A percentile compares a stretch with the other conserved stretches of the same genome.
Conservation (phyloP, 2,888 invertebrate genomes). For the Ethmia dodecea region DNA sequence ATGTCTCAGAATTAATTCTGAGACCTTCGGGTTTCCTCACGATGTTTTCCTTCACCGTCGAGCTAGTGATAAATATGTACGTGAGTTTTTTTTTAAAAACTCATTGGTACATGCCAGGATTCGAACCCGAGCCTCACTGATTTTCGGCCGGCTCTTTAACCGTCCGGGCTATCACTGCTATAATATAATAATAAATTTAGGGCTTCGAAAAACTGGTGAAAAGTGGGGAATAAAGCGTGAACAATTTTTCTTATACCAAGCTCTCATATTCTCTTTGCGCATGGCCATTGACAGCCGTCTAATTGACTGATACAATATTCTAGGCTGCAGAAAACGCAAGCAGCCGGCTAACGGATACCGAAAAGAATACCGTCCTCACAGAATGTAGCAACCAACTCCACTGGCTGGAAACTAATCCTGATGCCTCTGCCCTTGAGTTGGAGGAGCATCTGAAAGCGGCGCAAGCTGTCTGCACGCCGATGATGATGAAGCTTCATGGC, state of each 20-base stretch:
- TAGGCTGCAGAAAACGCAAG: constrained; percentile 82
- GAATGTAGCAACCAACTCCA: constrained; percentile 84
- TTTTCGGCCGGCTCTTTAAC: too few species aligned
- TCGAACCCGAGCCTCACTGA: too few species aligned
- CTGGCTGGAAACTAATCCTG: constrained; percentile 89
- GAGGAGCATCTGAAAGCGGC: constrained; percentile 87
- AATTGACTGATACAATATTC: constrained; percentile 1
- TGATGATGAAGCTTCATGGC: constrained; percentile 91
- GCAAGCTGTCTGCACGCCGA: constrained; percentile 85
- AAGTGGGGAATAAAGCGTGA: background rate
- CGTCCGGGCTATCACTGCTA: too few species aligned
- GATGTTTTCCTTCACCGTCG: too few species aligned
- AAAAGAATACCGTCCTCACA: constrained; percentile 82
- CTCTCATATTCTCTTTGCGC: background rate
- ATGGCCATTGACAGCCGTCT: background rate
- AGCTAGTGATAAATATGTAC: too few species aligned
- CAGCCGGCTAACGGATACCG: constrained; percentile 82
- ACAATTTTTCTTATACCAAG: background rate
- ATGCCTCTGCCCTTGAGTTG: constrained; percentile 87
- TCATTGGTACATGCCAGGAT: too few species aligned
- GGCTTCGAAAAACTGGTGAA: background rate
- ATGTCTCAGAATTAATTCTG: too few species aligned
- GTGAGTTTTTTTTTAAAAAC: too few species aligned
- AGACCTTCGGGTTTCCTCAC: too few species aligned
- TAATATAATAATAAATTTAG: too few species aligned